phyloP scores from a whole-genome alignment of 2,113 vertebrate species.

The Tetrax tetrax region DNA sequence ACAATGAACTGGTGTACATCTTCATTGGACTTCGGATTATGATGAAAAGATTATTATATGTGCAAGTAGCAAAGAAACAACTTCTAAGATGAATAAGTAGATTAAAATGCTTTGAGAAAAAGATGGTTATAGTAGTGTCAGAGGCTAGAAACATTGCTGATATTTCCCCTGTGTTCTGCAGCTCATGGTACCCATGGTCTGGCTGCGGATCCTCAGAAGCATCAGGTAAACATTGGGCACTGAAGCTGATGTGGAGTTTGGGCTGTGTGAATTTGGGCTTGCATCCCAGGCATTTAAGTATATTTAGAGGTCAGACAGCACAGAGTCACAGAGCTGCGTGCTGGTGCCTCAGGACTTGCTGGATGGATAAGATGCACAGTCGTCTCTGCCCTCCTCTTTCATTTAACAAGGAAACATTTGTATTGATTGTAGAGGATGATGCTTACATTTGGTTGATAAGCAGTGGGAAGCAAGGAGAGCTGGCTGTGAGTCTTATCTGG shows the following conservation, averaged over 20 bases:
- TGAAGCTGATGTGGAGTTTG: background rate
- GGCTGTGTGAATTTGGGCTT: background rate
- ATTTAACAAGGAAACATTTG: background rate
- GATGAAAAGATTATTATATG: background rate
- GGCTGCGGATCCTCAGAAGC: background rate
- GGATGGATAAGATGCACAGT: background rate
- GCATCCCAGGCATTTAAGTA: background rate
- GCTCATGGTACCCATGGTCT: background rate
- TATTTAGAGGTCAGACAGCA: background rate
- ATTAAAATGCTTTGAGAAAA: background rate
- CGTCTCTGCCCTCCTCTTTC: background rate
- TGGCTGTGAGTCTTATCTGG: background rate
- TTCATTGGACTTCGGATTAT: background rate
- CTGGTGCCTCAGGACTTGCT: background rate
- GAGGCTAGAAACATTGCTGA: background rate
- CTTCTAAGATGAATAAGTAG: background rate
- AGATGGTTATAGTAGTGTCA: background rate
- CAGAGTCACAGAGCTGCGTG: rapidly evolving
- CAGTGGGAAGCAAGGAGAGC: background rate
- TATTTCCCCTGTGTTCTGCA: background rate
- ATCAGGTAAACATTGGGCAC: background rate
- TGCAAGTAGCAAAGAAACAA: background rate
- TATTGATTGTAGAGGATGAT: background rate
- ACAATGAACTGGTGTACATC: background rate
- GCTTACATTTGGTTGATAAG: background rate